These are phyloP conservation scores for Martes flavigula DNA, from an alignment of 2,797 vertebrate genomes.

Conservation along the genomic window DNA sequence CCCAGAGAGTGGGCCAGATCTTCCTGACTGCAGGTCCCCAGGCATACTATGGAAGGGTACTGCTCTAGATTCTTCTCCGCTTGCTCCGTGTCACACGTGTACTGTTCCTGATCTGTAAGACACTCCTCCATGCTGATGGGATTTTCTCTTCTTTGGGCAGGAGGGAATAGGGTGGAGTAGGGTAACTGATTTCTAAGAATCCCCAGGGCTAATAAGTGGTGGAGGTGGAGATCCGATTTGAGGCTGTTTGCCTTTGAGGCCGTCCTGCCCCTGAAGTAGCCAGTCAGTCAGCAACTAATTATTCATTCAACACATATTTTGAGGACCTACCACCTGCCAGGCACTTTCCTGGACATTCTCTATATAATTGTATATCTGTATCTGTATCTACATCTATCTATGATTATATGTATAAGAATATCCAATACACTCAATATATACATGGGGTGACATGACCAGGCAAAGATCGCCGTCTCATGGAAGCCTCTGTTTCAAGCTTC, in stretches of 20 bases:
- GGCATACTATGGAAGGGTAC: neutral
- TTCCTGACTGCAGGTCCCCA: neutral
- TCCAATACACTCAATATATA: neutral
- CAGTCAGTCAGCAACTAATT: neutral
- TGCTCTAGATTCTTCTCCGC: neutral
- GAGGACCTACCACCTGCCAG: neutral
- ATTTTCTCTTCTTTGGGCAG: neutral
- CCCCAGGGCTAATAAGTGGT: neutral
- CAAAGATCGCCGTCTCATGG: neutral
- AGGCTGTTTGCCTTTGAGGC: neutral
- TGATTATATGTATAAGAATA: neutral
- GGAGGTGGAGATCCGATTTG: neutral
- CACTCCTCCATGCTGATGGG: accelerated
- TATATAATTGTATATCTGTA: neutral
- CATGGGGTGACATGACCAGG: neutral
- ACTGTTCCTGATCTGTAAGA: neutral
- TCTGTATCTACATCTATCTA: neutral
- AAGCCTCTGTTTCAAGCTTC: neutral
- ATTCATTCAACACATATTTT: neutral
- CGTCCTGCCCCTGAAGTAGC: neutral
- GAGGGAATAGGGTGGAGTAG: neutral
- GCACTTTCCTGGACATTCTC: neutral
- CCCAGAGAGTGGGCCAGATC: neutral
- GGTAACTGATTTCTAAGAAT: neutral
- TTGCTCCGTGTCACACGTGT: neutral